Percentiles rank a stretch among this genome's conserved stretches.
These are phyloP conservation scores for Volucella inanis DNA, from an alignment of 2,888 invertebrate species.

Conservation along the genomic window DNA sequence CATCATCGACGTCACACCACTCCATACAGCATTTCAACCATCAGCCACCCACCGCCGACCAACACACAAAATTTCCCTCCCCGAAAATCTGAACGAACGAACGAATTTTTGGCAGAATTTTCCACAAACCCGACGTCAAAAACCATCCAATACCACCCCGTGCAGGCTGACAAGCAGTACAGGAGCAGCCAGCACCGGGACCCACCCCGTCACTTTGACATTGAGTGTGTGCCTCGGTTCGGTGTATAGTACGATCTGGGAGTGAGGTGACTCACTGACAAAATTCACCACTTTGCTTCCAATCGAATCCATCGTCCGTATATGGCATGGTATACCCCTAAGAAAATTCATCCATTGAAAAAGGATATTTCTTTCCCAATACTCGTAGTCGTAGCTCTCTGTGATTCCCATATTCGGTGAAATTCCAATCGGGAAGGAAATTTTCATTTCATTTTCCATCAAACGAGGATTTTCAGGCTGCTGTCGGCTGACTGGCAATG, in stretches of 20 bases:
- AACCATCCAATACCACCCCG: slow-evolving; percentile 28
- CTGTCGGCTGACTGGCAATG: slow-evolving; percentile 9
- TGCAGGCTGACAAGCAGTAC: slow-evolving; percentile 12
- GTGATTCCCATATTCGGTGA: slow-evolving; percentile 44
- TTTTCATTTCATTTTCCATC: slow-evolving; percentile 35
- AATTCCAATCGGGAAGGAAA: slow-evolving; percentile 66
- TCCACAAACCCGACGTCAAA: slow-evolving; percentile 59
- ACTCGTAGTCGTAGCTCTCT: slow-evolving; percentile 3
- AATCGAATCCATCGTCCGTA: slow-evolving; percentile 10
- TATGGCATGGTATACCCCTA: slow-evolving; percentile 1
- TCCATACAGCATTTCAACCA: slow-evolving; percentile 13
- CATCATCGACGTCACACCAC: slow-evolving; percentile 59
- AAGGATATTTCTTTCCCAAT: slow-evolving; percentile 40
- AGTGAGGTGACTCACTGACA: slow-evolving; percentile 12
- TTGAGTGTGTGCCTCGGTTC: slow-evolving; percentile 35
- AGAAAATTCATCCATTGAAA: slow-evolving; percentile 51
- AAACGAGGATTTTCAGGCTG: slow-evolving; percentile 64
- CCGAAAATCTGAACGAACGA: slow-evolving; percentile 47
- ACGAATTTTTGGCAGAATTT: slow-evolving; percentile 71
- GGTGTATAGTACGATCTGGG: not conserved
- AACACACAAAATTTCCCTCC: slow-evolving; percentile 57
- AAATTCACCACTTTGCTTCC: slow-evolving; percentile 61
- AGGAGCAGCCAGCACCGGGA: slow-evolving; percentile 6
- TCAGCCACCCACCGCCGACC: slow-evolving; percentile 22
- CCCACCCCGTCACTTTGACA: slow-evolving; percentile 55